Evolutionary conservation across 2,888 invertebrate species (phyloP).

Genomic region (Lucinisca nassula): DNA sequence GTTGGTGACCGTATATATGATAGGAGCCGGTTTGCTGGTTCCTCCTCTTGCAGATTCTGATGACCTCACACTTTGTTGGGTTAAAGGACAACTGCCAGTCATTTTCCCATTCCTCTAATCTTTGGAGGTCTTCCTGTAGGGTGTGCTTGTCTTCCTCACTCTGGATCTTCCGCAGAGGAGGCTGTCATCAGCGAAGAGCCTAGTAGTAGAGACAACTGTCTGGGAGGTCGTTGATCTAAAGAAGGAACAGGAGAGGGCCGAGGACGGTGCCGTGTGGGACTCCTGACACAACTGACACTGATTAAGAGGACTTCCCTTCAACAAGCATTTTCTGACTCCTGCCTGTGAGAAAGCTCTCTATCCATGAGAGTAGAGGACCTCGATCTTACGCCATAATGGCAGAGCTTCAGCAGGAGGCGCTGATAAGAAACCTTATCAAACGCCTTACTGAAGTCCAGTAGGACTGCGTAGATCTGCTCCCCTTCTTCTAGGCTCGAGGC

Average conservation of each 20-base stretch:
- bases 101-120: slow-evolving; percentile 43
- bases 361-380: too few relatives aligned
- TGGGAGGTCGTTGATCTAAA: slow-evolving; percentile 71
- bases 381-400: too few relatives aligned
- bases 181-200: slow-evolving; percentile 69
- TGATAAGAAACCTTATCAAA: too few relatives aligned
- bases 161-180: slow-evolving; percentile 52
- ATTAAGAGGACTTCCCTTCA: slow-evolving; percentile 33
- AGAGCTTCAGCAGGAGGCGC: too few relatives aligned
- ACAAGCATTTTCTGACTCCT: slow-evolving; percentile 47
- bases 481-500: too few relatives aligned
- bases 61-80: slow-evolving; percentile 57
- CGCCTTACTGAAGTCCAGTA: too few relatives aligned
- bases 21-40: slow-evolving; percentile 7
- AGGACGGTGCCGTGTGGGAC: slow-evolving; percentile 66
- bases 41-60: slow-evolving; percentile 42
- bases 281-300: slow-evolving; percentile 55
- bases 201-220: slow-evolving; percentile 20
- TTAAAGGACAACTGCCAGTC: slow-evolving; percentile 61
- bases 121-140: slow-evolving; percentile 59
- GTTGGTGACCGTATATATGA: slow-evolving; percentile 5
- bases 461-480: too few relatives aligned
- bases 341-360: slow-evolving; percentile 48
- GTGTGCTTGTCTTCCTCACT: slow-evolving; percentile 6
- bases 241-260: slow-evolving; percentile 64